A percentile compares a stretch with the other conserved stretches of the same genome.
Conservation (phyloP, 2,113 vertebrate species). For the Cettia cetti region DNA sequence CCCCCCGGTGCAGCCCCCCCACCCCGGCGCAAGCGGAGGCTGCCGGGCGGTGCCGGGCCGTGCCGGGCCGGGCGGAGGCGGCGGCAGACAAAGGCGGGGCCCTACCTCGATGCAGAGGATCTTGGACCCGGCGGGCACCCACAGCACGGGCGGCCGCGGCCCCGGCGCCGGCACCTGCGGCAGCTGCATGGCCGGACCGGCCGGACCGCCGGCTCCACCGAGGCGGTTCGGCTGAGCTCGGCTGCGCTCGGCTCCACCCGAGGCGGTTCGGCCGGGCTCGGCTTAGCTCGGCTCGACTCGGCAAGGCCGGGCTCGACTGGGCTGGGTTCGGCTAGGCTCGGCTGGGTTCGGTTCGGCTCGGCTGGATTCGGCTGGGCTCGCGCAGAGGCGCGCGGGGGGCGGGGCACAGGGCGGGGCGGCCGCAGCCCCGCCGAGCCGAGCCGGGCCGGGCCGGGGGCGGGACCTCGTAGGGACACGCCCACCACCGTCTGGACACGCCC, state of each 20-base stretch:
- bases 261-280: neutral
- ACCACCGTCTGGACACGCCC: neutral
- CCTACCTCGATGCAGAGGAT: constrained; percentile 62
- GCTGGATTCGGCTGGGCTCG: neutral
- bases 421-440: neutral
- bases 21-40: neutral
- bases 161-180: constrained; percentile 40
- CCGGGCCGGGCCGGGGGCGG: neutral
- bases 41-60: neutral
- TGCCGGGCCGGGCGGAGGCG: neutral
- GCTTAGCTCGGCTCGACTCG: neutral
- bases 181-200: constrained; percentile 50
- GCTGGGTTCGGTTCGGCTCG: neutral
- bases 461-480: neutral
- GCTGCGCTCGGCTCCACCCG: neutral
- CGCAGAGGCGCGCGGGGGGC: neutral
- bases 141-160: constrained; percentile 46
- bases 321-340: neutral
- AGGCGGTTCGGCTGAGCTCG: neutral
- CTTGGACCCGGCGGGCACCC: constrained; percentile 56
- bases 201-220: neutral
- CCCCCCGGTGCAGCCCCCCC: neutral
- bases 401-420: neutral
- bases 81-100: constrained; percentile 29
- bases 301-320: neutral